Conservation (phyloP, 2,113 vertebrate species). For the Otolemur garnettii region DNA sequence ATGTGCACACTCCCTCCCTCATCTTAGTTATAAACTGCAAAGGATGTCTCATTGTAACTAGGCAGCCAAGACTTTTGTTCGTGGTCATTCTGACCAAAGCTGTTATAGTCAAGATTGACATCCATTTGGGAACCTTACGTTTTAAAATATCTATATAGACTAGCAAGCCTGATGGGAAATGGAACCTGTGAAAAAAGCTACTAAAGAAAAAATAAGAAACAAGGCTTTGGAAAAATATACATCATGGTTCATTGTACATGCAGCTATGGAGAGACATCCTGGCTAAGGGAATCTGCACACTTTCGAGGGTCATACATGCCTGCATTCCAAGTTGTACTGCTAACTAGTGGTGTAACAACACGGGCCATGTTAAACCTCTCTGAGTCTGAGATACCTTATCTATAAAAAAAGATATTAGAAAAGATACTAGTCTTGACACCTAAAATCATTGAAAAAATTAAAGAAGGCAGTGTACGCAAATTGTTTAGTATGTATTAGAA, state of each 20-base stretch:
- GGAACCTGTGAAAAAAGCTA: slow-evolving; percentile 41
- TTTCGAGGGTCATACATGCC: background rate
- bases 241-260: background rate
- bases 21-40: background rate
- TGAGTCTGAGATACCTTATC: background rate
- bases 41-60: background rate
- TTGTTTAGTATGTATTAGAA: background rate
- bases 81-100: background rate
- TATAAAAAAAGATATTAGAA: background rate
- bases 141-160: slow-evolving; percentile 31
- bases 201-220: slow-evolving; percentile 2
- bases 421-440: background rate
- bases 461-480: background rate
- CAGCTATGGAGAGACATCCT: background rate
- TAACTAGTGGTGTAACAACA: background rate
- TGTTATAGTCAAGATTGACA: background rate
- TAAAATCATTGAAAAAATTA: slow-evolving; percentile 22
- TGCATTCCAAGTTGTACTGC: background rate
- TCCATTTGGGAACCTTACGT: slow-evolving; percentile 43
- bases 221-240: slow-evolving; percentile 15
- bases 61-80: background rate
- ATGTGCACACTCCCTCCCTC: background rate
- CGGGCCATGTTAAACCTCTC: background rate
- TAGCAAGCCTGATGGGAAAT: slow-evolving; percentile 32
- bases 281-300: background rate